A percentile compares a stretch with the other conserved stretches of the same genome.
These are phyloP conservation scores for Caradrina kadenii DNA, from an alignment of 2,888 invertebrate genomes.

Conservation along the genomic window DNA sequence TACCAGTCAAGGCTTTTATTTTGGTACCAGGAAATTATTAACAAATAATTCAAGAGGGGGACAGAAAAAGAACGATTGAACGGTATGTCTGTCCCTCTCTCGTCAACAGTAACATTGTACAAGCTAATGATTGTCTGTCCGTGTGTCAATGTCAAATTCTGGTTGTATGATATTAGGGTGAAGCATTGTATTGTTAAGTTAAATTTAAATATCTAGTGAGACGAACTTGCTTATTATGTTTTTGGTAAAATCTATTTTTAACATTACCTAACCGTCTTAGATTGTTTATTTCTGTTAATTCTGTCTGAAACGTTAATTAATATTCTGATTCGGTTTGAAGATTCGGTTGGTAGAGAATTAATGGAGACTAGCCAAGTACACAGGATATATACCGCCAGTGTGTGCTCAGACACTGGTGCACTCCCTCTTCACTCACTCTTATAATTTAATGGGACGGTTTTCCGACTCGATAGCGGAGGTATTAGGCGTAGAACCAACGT, in stretches of 20 bases:
- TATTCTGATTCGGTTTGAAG: background rate
- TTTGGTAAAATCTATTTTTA: background rate
- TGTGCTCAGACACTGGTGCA: background rate
- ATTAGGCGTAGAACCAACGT: too few relatives aligned
- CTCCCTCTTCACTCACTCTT: too few relatives aligned
- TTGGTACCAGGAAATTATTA: constrained; percentile 53
- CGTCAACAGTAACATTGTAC: constrained; percentile 35
- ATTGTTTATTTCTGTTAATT: background rate
- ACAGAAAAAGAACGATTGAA: constrained; percentile 32
- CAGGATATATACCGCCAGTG: background rate
- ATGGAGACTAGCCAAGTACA: background rate
- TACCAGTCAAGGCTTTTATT: constrained; percentile 49
- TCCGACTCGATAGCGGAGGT: too few relatives aligned
- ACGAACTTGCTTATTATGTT: background rate
- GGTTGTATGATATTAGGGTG: constrained; percentile 30
- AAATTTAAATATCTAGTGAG: constrained; percentile 4
- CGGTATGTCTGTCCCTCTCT: constrained; percentile 41
- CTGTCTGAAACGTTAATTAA: background rate
- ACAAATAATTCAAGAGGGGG: constrained; percentile 30
- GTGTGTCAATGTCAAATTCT: constrained; percentile 50
- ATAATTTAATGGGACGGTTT: too few relatives aligned
- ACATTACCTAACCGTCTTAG: background rate
- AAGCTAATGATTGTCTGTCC: constrained; percentile 35
- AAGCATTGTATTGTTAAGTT: constrained; percentile 26
- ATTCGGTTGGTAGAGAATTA: background rate